Conservation (phyloP, 2,797 vertebrate genomes). For the Mionectes olivaceus region DNA sequence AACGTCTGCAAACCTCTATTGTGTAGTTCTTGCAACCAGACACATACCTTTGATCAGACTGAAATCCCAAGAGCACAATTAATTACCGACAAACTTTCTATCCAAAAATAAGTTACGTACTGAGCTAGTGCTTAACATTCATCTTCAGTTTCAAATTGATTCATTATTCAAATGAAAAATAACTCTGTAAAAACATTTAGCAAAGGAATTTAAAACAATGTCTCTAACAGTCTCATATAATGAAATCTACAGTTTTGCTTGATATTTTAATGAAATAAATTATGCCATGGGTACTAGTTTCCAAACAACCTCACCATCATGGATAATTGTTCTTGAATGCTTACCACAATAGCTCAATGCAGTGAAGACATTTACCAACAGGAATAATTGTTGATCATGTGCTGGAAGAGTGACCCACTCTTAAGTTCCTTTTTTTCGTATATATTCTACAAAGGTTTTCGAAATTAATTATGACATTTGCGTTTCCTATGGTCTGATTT, state of each 20-base stretch:
- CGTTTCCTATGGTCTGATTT: not conserved
- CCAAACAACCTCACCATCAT: not conserved
- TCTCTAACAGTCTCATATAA: not conserved
- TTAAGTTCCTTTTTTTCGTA: not conserved
- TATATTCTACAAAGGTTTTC: not conserved
- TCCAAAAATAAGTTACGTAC: not conserved
- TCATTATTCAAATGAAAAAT: constrained; percentile 6
- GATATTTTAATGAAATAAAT: not conserved
- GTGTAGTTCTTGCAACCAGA: not conserved
- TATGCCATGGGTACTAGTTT: not conserved
- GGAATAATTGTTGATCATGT: not conserved
- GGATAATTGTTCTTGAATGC: not conserved
- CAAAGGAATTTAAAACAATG: not conserved
- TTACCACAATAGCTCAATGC: not conserved
- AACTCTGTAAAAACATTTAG: constrained; percentile 23
- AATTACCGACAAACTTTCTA: not conserved
- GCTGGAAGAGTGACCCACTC: not conserved
- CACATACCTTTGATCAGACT: not conserved
- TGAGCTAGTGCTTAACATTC: not conserved
- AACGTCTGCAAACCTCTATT: not conserved
- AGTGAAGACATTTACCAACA: not conserved
- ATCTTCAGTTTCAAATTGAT: not conserved
- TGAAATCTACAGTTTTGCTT: not conserved
- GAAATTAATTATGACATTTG: not conserved
- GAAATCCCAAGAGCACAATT: not conserved